Conservation (phyloP, 1,140 invertebrate genomes). For the Hycleus cichorii region DNA sequence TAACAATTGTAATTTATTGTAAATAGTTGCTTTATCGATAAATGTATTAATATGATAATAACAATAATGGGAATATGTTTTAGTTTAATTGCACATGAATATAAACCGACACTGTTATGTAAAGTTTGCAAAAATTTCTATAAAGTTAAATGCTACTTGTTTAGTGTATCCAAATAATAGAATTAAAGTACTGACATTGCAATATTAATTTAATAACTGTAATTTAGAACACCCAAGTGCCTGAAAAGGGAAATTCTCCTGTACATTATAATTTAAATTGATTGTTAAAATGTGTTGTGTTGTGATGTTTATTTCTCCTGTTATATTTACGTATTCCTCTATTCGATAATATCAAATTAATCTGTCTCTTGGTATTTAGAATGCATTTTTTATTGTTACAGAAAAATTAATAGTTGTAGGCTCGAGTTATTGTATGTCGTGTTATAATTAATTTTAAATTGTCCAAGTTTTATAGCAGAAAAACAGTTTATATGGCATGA, state of each 20-base stretch:
- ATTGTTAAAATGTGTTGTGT: not conserved
- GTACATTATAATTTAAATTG: too few species aligned
- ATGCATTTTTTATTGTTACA: not conserved
- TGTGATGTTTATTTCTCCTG: not conserved
- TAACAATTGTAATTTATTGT: constrained; percentile 11
- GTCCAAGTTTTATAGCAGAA: too few species aligned
- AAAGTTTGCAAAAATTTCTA: constrained; percentile 21
- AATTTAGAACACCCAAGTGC: constrained; percentile 16
- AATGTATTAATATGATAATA: not conserved
- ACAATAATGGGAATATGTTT: constrained; percentile 1
- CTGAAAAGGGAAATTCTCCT: not conserved
- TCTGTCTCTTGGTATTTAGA: not conserved
- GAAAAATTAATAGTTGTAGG: too few species aligned
- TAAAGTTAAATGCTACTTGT: not conserved
- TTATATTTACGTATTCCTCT: not conserved
- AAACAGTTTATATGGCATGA: too few species aligned
- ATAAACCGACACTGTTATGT: constrained; percentile 20
- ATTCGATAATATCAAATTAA: not conserved
- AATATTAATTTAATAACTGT: not conserved
- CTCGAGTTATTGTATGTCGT: too few species aligned
- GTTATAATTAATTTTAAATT: too few species aligned
- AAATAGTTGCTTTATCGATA: constrained; percentile 16
- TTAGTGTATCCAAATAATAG: constrained; percentile 1
- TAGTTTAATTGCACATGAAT: constrained; percentile 4
- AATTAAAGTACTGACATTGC: constrained; percentile 18